A percentile compares a stretch with the other conserved stretches of the same genome.
Evolutionary conservation across 64 coral and sea anemone genomes (phyloP).

Genomic region (Actinia equina): DNA sequence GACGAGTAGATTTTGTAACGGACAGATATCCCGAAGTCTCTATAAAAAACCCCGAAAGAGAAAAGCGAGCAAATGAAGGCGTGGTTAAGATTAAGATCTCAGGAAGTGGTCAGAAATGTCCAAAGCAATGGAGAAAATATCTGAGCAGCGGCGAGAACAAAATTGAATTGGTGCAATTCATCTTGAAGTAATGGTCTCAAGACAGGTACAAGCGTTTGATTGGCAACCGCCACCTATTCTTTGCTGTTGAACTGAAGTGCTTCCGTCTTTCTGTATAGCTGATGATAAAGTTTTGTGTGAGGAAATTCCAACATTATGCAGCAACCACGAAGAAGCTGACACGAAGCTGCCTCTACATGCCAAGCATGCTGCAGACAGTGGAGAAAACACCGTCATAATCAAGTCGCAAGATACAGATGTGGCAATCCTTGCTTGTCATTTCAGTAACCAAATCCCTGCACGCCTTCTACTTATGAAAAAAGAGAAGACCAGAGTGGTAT

Average conservation of each 20-base stretch:
- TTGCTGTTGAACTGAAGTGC: slow-evolving; percentile 30
- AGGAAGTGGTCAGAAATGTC: slow-evolving; percentile 30
- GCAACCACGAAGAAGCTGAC: slow-evolving; percentile 63
- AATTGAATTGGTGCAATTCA: slow-evolving; percentile 29
- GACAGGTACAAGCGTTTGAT: slow-evolving; percentile 24
- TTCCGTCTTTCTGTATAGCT: slow-evolving; percentile 12
- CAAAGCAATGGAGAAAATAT: slow-evolving; percentile 40
- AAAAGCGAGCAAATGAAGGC: slow-evolving; percentile 15
- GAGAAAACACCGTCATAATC: slow-evolving; percentile 41
- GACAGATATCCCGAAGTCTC: slow-evolving; percentile 50
- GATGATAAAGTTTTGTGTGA: slow-evolving; percentile 18
- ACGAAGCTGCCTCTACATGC: slow-evolving; percentile 47
- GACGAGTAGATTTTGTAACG: slow-evolving; percentile 36
- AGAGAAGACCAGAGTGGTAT: slow-evolving; percentile 41
- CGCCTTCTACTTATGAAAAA: slow-evolving; percentile 19
- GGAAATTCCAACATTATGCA: slow-evolving; percentile 17
- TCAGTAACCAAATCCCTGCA: slow-evolving; percentile 32
- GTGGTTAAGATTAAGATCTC: slow-evolving; percentile 29
- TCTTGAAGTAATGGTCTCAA: slow-evolving; percentile 42
- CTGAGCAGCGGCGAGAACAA: slow-evolving; percentile 38
- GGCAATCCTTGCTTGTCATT: slow-evolving; percentile 48
- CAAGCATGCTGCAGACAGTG: slow-evolving; percentile 44
- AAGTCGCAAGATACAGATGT: slow-evolving; percentile 59
- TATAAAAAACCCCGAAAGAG: slow-evolving; percentile 46
- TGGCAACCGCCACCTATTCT: slow-evolving; percentile 10